phyloP scores from a whole-genome alignment of 2,113 vertebrate genomes.

The Hemichromis elongatus region DNA sequence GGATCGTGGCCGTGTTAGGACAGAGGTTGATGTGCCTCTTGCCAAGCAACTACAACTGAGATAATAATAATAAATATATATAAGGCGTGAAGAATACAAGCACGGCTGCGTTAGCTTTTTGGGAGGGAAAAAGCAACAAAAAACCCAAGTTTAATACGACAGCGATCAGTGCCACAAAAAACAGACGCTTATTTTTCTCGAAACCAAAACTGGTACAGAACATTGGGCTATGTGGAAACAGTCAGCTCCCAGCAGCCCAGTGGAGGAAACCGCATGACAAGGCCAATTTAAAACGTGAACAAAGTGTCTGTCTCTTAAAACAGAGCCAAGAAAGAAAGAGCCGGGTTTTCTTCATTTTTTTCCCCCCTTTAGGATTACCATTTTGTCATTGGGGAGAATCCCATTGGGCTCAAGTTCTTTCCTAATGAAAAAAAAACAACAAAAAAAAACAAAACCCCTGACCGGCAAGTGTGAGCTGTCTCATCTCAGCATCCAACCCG shows the following conservation, averaged over 20 bases:
- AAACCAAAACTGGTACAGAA: slow-evolving; percentile 51
- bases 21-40: slow-evolving; percentile 57
- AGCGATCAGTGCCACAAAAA: slow-evolving; percentile 57
- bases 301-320: slow-evolving; percentile 66
- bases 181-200: slow-evolving; percentile 52
- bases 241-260: slow-evolving; percentile 57
- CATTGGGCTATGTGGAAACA: slow-evolving; percentile 54
- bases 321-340: slow-evolving; percentile 40
- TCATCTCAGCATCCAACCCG: slow-evolving; percentile 38
- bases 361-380: slow-evolving; percentile 24
- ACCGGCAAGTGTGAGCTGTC: slow-evolving; percentile 37
- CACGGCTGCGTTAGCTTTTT: slow-evolving; percentile 38
- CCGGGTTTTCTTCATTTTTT: slow-evolving; percentile 35
- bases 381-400: slow-evolving; percentile 64
- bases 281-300: slow-evolving; percentile 67
- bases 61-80: slow-evolving; percentile 28
- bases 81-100: slow-evolving; percentile 61
- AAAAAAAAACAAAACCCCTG: neutral
- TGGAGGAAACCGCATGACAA: slow-evolving; percentile 70
- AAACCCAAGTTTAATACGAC: slow-evolving; percentile 47
- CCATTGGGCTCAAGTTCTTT: slow-evolving; percentile 36
- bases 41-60: slow-evolving; percentile 62
- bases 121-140: neutral
- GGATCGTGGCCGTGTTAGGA: slow-evolving; percentile 18
- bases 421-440: neutral